A percentile compares a stretch with the other conserved stretches of the same genome.
Conservation (phyloP, 2,113 vertebrate genomes). For the Charina bottae region DNA sequence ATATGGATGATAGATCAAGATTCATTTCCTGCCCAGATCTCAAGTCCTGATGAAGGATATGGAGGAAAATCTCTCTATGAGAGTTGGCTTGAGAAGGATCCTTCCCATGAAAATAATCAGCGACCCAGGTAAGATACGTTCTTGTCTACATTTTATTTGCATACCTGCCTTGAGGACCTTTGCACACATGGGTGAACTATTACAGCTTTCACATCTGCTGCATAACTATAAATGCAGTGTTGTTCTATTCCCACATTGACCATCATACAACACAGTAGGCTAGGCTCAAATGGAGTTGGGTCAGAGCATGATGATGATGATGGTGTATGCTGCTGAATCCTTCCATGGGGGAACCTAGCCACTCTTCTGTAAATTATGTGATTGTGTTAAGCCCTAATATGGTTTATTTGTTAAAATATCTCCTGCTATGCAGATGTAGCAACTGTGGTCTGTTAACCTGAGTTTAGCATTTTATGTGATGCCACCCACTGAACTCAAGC, state of each 20-base stretch:
- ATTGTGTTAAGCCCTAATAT: too few relatives aligned
- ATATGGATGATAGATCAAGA: neutral
- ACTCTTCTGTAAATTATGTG: too few relatives aligned
- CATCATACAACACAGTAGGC: neutral
- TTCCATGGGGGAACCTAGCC: too few relatives aligned
- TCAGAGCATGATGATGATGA: neutral
- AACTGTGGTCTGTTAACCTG: too few relatives aligned
- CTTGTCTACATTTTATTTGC: neutral
- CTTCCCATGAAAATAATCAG: conserved; percentile 78
- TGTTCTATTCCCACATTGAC: neutral
- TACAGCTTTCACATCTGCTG: neutral
- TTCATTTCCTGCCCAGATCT: conserved; percentile 75
- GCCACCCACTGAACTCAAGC: too few relatives aligned
- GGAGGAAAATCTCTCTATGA: conserved; percentile 86
- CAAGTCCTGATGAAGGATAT: conserved; percentile 89
- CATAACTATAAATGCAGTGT: neutral
- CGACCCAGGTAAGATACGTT: conserved; percentile 79
- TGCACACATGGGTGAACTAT: neutral
- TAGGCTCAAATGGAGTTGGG: neutral
- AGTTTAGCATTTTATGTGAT: too few relatives aligned
- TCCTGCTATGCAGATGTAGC: too few relatives aligned
- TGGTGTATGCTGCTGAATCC: too few relatives aligned
- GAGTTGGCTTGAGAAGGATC: conserved; percentile 93
- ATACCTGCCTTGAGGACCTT: neutral
- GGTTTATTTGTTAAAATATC: too few relatives aligned